These are phyloP conservation scores for Urocitellus parryii DNA, from an alignment of 2,113 vertebrate species.

Conservation along the genomic window DNA sequence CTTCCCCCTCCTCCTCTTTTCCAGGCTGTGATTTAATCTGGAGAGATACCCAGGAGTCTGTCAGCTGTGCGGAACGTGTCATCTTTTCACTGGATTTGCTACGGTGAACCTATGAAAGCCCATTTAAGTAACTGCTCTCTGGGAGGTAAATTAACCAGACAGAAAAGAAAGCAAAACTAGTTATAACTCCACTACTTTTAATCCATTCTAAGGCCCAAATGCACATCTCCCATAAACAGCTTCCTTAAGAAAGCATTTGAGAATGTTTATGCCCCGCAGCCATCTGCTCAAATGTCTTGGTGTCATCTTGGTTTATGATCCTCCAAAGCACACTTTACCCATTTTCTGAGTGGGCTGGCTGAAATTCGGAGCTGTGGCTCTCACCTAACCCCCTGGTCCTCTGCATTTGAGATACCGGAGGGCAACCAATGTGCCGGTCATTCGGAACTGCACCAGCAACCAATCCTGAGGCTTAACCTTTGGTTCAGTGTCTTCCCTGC, in stretches of 20 bases:
- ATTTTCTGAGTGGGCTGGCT: conserved; percentile 66
- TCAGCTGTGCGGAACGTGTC: conserved; percentile 45
- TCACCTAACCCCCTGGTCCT: conserved; percentile 17
- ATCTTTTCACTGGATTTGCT: conserved; percentile 65
- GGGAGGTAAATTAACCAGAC: conserved; percentile 77
- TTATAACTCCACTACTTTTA: conserved; percentile 55
- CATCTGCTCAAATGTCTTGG: conserved; percentile 70
- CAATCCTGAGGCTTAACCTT: conserved; percentile 71
- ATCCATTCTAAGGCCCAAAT: conserved; percentile 65
- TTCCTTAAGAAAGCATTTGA: conserved; percentile 55
- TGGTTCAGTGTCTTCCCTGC: conserved; percentile 57
- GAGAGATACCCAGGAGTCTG: conserved; percentile 69
- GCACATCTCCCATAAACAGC: conserved; percentile 69
- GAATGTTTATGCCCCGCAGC: conserved; percentile 68
- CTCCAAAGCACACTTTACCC: conserved; percentile 47
- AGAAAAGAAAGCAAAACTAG: conserved; percentile 42
- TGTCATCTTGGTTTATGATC: conserved; percentile 70
- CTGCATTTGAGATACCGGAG: conserved; percentile 65
- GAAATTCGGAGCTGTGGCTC: conserved; percentile 31
- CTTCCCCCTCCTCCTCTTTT: background rate
- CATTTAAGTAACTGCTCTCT: conserved; percentile 75
- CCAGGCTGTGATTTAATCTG: conserved; percentile 48
- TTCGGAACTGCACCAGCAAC: conserved; percentile 46
- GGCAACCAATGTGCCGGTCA: conserved; percentile 6
- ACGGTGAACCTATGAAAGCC: conserved; percentile 55